Evolutionary conservation across 2,888 invertebrate genomes (phyloP).

Genomic region (Amitus sp.): DNA sequence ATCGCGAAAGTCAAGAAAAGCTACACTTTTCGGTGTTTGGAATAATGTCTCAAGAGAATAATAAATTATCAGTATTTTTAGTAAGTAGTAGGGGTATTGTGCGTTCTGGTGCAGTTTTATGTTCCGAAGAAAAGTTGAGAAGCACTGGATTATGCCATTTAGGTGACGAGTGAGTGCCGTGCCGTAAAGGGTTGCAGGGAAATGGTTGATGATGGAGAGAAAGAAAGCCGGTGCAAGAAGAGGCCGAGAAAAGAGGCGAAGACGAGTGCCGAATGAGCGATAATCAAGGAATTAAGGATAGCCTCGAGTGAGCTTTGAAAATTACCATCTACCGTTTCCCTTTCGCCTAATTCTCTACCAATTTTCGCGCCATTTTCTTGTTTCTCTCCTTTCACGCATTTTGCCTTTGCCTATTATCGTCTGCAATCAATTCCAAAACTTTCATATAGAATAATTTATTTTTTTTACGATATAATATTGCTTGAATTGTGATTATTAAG

Average conservation of each 20-base stretch:
- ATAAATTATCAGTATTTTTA: too few relatives aligned
- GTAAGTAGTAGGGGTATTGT: too few relatives aligned
- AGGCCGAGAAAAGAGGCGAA: constrained; percentile 13
- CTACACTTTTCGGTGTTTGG: too few relatives aligned
- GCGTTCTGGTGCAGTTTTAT: too few relatives aligned
- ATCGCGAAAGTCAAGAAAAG: too few relatives aligned
- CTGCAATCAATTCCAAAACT: too few relatives aligned
- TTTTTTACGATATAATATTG: too few relatives aligned
- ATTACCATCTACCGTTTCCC: background rate
- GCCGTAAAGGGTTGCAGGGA: constrained; percentile 23
- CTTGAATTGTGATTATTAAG: too few relatives aligned
- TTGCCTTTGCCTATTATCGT: too few relatives aligned
- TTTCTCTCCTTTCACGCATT: background rate
- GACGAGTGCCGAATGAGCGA: constrained; percentile 12
- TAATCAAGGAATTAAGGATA: constrained; percentile 26
- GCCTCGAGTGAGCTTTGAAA: constrained; percentile 10
- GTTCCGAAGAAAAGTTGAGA: constrained; percentile 19
- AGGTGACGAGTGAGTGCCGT: constrained; percentile 28
- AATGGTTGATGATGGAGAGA: constrained; percentile 5
- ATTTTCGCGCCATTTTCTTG: constrained; percentile 1
- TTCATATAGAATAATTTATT: too few relatives aligned
- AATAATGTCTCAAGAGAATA: too few relatives aligned
- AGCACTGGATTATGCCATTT: constrained; percentile 24
- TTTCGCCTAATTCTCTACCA: background rate
- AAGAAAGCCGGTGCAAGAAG: constrained; percentile 17